Percentiles rank a stretch among this genome's conserved stretches.
phyloP scores from a whole-genome alignment of 2,113 vertebrate species.

The Paramormyrops kingsleyae region DNA sequence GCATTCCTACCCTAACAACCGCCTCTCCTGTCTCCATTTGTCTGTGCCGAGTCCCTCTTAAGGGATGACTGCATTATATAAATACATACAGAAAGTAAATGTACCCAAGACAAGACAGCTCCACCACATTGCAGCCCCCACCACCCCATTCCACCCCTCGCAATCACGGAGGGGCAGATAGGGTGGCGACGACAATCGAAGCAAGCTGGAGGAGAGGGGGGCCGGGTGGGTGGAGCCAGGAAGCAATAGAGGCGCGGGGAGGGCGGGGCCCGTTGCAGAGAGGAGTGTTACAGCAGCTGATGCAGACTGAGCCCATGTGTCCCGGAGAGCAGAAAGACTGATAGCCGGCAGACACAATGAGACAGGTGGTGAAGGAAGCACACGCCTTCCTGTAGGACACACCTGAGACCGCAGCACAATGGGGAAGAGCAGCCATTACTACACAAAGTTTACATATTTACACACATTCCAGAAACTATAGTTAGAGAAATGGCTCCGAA shows the following conservation, averaged over 20 bases:
- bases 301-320: constrained; percentile 43
- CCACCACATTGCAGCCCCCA: not conserved
- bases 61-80: not conserved
- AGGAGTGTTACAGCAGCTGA: constrained; percentile 46
- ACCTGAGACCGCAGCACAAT: constrained; percentile 25
- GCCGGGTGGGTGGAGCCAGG: not conserved
- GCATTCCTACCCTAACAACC: not conserved
- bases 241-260: constrained; percentile 25
- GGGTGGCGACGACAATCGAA: not conserved
- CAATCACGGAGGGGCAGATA: not conserved
- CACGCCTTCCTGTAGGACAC: constrained; percentile 44
- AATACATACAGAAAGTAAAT: not conserved
- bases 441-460: not conserved
- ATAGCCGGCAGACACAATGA: constrained; percentile 43
- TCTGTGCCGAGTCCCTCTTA: not conserved
- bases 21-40: not conserved
- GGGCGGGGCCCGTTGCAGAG: constrained; percentile 46
- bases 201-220: constrained; percentile 11
- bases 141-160: not conserved
- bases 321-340: constrained; percentile 46
- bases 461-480: not conserved
- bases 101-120: not conserved
- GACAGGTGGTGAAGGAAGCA: constrained; percentile 44
- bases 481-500: not conserved
- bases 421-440: not conserved